phyloP scores from a whole-genome alignment of 2,888 invertebrate genomes.

The Drosophila dives region DNA sequence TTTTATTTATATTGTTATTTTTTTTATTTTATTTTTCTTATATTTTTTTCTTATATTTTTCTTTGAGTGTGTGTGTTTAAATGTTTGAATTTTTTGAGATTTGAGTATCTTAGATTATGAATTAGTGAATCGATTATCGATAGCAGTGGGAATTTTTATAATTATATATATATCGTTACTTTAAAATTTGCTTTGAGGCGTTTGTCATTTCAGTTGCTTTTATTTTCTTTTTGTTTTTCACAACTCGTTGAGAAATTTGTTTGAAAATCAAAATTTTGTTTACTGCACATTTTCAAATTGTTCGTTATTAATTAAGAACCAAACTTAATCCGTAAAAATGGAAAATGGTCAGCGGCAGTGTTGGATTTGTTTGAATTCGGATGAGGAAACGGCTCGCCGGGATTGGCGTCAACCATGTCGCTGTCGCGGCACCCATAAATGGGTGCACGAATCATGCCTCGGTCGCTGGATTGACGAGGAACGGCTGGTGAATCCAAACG shows the following conservation, averaged over 20 bases:
- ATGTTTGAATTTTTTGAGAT: not conserved
- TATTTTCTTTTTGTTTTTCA: not conserved
- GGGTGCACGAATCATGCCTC: slow-evolving; percentile 69
- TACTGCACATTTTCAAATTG: not conserved
- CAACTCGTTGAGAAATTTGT: slow-evolving; percentile 15
- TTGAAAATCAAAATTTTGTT: not conserved
- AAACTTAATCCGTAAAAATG: not conserved
- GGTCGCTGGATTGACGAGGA: slow-evolving; percentile 65
- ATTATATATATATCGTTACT: not conserved
- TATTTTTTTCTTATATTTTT: no score
- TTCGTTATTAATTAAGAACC: not conserved
- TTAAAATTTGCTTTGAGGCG: not conserved
- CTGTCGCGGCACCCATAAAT: slow-evolving; percentile 61
- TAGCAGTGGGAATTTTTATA: not conserved
- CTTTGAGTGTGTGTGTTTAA: no score
- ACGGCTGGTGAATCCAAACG: slow-evolving; percentile 34
- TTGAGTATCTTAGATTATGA: not conserved
- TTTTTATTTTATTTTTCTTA: no score
- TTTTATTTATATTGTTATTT: not conserved
- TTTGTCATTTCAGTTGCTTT: slow-evolving; percentile 3
- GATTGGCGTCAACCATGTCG: slow-evolving; percentile 71
- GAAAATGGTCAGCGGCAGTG: slow-evolving; percentile 46
- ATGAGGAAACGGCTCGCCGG: slow-evolving; percentile 36
- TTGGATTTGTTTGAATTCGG: slow-evolving; percentile 65
- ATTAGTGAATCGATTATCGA: not conserved